phyloP scores from a whole-genome alignment of 1,140 invertebrate genomes.

The Prorops nasuta region DNA sequence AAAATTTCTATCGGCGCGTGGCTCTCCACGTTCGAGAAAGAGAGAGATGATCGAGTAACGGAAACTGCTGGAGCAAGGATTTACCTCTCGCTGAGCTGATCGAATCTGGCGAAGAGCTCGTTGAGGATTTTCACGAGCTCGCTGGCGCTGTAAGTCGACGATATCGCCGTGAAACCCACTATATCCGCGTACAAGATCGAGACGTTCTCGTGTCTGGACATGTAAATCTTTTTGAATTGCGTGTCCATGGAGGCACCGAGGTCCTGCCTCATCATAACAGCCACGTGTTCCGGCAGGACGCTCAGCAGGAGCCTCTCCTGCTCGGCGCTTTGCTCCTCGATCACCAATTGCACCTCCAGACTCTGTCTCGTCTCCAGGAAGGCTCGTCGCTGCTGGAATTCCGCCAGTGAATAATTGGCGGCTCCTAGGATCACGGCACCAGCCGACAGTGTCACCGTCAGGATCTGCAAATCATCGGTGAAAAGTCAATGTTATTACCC shows the following conservation, averaged over 20 bases:
- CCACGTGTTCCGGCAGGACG: slow-evolving; percentile 91
- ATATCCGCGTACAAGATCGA: slow-evolving; percentile 93
- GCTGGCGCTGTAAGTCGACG: slow-evolving; percentile 90
- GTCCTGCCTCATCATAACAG: slow-evolving; percentile 91
- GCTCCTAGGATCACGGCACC: slow-evolving; percentile 66
- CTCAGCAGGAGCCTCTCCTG: slow-evolving; percentile 88
- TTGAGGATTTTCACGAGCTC: slow-evolving; percentile 92
- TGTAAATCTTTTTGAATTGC: slow-evolving; percentile 97
- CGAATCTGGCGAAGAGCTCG: slow-evolving; percentile 90
- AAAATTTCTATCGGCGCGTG: no score
- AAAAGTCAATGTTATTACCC: no score
- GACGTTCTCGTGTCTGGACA: slow-evolving; percentile 95
- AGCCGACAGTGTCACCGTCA: slow-evolving; percentile 63
- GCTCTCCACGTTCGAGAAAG: no score
- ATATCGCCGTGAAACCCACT: slow-evolving; percentile 91
- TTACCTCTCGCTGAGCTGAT: slow-evolving; percentile 74
- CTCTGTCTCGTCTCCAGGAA: slow-evolving; percentile 91
- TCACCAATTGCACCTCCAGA: slow-evolving; percentile 85
- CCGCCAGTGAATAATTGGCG: slow-evolving; percentile 77
- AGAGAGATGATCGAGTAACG: no score
- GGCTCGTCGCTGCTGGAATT: slow-evolving; percentile 82
- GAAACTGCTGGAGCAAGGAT: slow-evolving; percentile 7
- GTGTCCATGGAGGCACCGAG: slow-evolving; percentile 81
- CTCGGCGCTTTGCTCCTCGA: slow-evolving; percentile 90
- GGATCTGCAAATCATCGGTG: slow-evolving; percentile 43